These are phyloP conservation scores for Oreochromis spilurus DNA, from an alignment of 2,113 vertebrate species.

Conservation along the genomic window DNA sequence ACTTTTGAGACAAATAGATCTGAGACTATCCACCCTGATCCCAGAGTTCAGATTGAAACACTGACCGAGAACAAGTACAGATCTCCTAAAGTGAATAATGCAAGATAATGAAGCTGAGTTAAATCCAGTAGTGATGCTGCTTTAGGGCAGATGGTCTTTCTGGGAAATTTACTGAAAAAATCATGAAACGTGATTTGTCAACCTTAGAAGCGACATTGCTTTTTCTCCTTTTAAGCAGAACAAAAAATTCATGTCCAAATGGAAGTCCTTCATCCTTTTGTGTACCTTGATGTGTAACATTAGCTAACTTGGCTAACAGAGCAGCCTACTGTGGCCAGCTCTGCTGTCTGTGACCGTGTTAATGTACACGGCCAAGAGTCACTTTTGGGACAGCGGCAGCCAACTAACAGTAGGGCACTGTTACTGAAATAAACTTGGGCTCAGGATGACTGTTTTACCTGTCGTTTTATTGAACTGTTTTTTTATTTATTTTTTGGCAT, in stretches of 20 bases:
- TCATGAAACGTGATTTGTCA: background rate
- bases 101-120: background rate
- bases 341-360: background rate
- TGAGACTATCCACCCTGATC: background rate
- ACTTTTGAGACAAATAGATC: background rate
- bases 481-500: background rate
- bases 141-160: background rate
- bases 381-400: background rate
- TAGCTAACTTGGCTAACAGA: background rate
- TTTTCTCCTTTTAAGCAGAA: background rate
- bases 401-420: background rate
- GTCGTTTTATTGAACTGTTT: fast-evolving
- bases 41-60: background rate
- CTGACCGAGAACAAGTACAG: background rate
- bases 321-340: background rate
- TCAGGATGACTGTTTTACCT: background rate
- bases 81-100: background rate
- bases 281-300: background rate
- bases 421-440: background rate
- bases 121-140: background rate
- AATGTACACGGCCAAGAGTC: background rate
- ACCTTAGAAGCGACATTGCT: background rate
- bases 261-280: background rate
- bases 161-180: background rate
- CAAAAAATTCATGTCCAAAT: background rate